Evolutionary conservation across 2,888 invertebrate species (phyloP).

Genomic region (Ctena decussata): DNA sequence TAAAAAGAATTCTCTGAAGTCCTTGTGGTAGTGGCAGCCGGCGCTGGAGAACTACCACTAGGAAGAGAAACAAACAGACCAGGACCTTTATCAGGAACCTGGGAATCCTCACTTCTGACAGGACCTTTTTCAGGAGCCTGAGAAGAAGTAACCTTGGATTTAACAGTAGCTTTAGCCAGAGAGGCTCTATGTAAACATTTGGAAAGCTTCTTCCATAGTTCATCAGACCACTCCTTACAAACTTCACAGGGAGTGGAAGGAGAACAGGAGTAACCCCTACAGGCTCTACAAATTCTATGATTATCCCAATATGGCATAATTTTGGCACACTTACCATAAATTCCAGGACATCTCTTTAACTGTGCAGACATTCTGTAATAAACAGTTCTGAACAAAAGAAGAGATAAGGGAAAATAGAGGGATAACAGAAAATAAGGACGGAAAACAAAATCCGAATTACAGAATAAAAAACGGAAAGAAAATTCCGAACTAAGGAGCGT

Average conservation of each 20-base stretch:
- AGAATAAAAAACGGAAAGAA: too few species aligned
- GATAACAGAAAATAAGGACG: too few species aligned
- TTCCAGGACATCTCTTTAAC: neutral
- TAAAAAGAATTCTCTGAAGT: neutral
- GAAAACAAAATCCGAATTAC: too few species aligned
- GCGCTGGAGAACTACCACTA: neutral
- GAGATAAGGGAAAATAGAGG: too few species aligned
- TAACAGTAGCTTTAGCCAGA: neutral
- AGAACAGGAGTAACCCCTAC: neutral
- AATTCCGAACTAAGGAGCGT: too few species aligned
- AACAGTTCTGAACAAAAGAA: too few species aligned
- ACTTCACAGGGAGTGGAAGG: neutral
- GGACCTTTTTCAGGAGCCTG: neutral
- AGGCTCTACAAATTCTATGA: neutral
- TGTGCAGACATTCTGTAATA: too few species aligned
- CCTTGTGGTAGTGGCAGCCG: neutral
- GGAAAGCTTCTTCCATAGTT: neutral
- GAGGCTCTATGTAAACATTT: neutral
- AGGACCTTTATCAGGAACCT: neutral
- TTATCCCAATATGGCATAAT: neutral
- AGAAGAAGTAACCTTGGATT: neutral
- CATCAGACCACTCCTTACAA: neutral
- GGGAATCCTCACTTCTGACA: neutral
- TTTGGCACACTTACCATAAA: neutral
- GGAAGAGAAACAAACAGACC: neutral